Base-by-base conservation (phyloP, 2,888 invertebrate species). In the Dynastes hyllus region DNA sequence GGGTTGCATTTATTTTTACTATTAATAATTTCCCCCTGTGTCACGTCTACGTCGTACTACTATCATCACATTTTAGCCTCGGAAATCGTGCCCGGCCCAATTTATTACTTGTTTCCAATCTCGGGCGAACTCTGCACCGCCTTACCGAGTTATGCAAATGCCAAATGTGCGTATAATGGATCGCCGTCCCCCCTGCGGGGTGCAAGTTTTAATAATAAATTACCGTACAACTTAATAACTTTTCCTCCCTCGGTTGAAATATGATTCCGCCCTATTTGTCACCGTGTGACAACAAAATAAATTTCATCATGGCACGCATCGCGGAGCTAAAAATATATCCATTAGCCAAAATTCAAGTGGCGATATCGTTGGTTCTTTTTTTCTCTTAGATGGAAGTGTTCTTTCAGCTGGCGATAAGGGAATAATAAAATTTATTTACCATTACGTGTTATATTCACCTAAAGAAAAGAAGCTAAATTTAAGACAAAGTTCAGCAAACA, bases 121-220 rank as follows among this genome's bases (percentile, higher is more conserved):
- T 45, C 51, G 50, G 27, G 27, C 22, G 45, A 75, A 45, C 73
- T 75, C 61, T 61, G 73, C 73, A 45, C 27, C 61, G 73, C 63
- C 61, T 75, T 75, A 63, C 73, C 45, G 61, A 40, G 63, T 61
- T 75, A 75, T 75, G 73, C 73, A 75, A 75, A 75, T 75, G 73
- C 73, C 61, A 75, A 75, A 75, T 75, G 73, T 75, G 73, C 73
- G 73, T 75, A 75, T 75, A 75, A 75, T 75, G 61, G 63, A 61
- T 61, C 50, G 61, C n/a, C 40, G 22, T 45, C 58, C 58, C 61
- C 40, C 27, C 73, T 29, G 27, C 40, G n/a, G 73, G 55, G 73
- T 75, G 61, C 73, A 75, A 75, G 61, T 75, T 75, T 75, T 75
- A 75, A 75, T 75, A 75, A 75, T 75, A 75, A 75, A 75, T 75